phyloP scores from a whole-genome alignment of 2,113 vertebrate species.

The Trogon surrucura region DNA sequence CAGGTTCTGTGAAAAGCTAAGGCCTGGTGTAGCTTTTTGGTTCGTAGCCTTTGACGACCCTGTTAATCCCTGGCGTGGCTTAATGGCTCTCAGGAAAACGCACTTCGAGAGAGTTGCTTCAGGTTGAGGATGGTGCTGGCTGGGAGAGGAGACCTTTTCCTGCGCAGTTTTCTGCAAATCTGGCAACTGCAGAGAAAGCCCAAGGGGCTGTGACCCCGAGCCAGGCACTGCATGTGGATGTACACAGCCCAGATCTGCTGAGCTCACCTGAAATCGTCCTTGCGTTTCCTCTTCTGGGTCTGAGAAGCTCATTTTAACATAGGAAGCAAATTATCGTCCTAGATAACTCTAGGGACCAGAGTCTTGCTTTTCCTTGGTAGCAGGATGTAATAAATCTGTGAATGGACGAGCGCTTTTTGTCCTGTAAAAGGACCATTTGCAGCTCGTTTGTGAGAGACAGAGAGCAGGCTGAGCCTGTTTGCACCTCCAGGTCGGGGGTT shows the following conservation, averaged over 20 bases:
- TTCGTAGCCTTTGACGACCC: background rate
- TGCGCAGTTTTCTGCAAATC: background rate
- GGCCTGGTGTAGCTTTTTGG: background rate
- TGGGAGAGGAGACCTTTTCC: background rate
- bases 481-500: background rate
- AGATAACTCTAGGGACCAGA: background rate
- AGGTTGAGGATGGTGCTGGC: background rate
- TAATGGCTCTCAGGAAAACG: background rate
- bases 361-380: background rate
- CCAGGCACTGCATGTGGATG: background rate
- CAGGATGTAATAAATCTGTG: background rate
- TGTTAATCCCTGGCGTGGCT: background rate
- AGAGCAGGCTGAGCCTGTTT: background rate
- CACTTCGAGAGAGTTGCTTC: background rate
- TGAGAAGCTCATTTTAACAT: background rate
- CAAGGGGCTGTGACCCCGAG: background rate
- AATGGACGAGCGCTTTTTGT: background rate
- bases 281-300: background rate
- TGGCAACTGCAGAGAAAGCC: background rate
- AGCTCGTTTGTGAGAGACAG: accelerated
- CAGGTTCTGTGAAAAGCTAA: background rate
- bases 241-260: background rate
- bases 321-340: background rate
- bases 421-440: background rate
- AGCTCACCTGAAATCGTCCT: background rate